Evolutionary conservation across 2,888 invertebrate genomes (phyloP).

Genomic region (Melikaiella ostensackeni): DNA sequence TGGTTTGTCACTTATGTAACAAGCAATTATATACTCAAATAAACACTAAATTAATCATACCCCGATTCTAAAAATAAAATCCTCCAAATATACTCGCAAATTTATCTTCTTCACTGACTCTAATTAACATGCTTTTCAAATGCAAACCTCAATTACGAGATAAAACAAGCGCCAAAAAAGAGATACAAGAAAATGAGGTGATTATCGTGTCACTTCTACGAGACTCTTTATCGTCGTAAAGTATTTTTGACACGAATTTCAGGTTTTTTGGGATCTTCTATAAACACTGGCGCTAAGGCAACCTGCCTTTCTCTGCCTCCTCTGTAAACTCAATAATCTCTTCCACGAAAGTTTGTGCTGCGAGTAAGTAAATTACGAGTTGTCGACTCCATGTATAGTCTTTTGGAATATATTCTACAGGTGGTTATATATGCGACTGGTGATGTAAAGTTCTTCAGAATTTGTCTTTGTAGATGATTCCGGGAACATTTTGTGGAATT

Average conservation of each 20-base stretch:
- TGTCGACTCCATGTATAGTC: slow-evolving; percentile 44
- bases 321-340: slow-evolving; percentile 56
- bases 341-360: slow-evolving; percentile 55
- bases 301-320: slow-evolving; percentile 26
- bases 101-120: background rate
- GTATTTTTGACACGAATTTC: background rate
- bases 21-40: slow-evolving; percentile 4
- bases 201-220: background rate
- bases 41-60: background rate
- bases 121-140: background rate
- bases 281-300: slow-evolving; percentile 15
- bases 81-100: background rate
- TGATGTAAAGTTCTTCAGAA: slow-evolving; percentile 35
- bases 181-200: background rate
- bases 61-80: slow-evolving; percentile 15
- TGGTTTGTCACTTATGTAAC: slow-evolving; percentile 28
- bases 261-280: slow-evolving; percentile 2
- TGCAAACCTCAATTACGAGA: background rate
- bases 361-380: slow-evolving; percentile 57
- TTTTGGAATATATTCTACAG: slow-evolving; percentile 25
- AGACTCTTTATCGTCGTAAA: background rate
- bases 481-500: slow-evolving; percentile 30
- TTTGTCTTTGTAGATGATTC: slow-evolving; percentile 30
- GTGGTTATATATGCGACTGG: slow-evolving; percentile 30
- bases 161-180: background rate